Evolutionary conservation across 2,888 invertebrate genomes (phyloP).

Genomic region (Dasysyrphus tricinctus): DNA sequence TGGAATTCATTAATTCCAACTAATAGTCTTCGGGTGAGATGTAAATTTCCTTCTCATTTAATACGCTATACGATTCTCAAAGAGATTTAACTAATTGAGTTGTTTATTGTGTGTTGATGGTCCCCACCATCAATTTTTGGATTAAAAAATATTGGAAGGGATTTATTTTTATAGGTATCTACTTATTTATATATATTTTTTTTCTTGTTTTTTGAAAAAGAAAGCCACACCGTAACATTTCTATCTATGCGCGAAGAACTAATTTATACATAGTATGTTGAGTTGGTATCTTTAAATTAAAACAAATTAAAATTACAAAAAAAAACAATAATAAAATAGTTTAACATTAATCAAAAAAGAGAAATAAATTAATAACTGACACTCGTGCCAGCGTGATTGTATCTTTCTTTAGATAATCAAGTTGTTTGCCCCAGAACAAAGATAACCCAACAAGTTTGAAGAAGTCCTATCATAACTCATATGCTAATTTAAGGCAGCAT

Average conservation of each 20-base stretch:
- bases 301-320: neutral
- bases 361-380: conserved; percentile 43
- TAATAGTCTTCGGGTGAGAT: conserved; percentile 19
- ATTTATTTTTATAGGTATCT: neutral
- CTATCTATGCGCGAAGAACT: neutral
- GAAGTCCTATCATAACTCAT: conserved; percentile 26
- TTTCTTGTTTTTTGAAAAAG: conserved; percentile 17
- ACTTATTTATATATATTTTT: neutral
- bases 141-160: conserved; percentile 34
- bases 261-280: conserved; percentile 17
- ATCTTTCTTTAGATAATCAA: conserved; percentile 29
- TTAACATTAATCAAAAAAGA: conserved; percentile 33
- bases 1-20: conserved; percentile 29
- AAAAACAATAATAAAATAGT: conserved; percentile 6
- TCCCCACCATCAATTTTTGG: conserved; percentile 42
- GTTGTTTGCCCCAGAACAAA: conserved; percentile 42
- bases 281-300: neutral
- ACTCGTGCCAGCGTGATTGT: conserved; percentile 24
- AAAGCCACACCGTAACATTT: conserved; percentile 17
- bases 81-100: conserved; percentile 38
- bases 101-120: conserved; percentile 44
- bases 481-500: conserved; percentile 16
- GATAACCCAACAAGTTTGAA: conserved; percentile 25
- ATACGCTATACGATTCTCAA: neutral
- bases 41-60: conserved; percentile 11